Evolutionary conservation across 2,797 vertebrate genomes (phyloP).

Genomic region (Picus viridis): DNA sequence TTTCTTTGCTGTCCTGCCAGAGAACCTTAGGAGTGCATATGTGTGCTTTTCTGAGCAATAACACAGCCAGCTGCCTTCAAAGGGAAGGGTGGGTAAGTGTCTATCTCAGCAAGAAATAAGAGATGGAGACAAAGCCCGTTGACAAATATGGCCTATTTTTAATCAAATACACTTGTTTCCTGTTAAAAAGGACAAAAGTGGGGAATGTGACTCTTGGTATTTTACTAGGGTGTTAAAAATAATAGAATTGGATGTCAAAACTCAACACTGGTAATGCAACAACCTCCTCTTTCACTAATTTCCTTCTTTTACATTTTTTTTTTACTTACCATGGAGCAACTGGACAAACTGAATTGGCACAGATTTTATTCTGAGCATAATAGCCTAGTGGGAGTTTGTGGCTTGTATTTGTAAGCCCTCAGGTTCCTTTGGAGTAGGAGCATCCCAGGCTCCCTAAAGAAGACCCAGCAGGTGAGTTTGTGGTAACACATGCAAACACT

Average conservation of each 20-base stretch:
- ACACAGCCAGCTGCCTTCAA: slow-evolving; percentile 12
- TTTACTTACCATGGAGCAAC: background rate
- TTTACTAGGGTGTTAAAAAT: background rate
- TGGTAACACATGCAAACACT: background rate
- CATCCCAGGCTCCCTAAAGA: background rate
- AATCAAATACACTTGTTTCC: background rate
- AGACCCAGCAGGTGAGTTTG: background rate
- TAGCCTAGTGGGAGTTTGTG: background rate
- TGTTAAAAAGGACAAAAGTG: background rate
- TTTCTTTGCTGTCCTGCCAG: background rate
- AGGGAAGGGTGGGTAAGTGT: background rate
- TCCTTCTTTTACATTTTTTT: background rate
- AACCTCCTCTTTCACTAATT: background rate
- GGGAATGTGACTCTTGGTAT: background rate
- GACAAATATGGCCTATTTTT: background rate
- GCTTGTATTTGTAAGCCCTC: background rate
- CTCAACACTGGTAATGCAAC: background rate
- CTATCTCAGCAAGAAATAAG: background rate
- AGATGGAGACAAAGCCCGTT: background rate
- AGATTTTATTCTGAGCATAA: background rate
- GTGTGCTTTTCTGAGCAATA: slow-evolving; percentile 12
- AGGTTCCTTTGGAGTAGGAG: background rate
- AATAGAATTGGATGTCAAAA: background rate
- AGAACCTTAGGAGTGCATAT: background rate
- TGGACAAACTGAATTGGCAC: background rate